Evolutionary conservation across 2,797 vertebrate species (phyloP).

Genomic region (Sebastes umbrosus): DNA sequence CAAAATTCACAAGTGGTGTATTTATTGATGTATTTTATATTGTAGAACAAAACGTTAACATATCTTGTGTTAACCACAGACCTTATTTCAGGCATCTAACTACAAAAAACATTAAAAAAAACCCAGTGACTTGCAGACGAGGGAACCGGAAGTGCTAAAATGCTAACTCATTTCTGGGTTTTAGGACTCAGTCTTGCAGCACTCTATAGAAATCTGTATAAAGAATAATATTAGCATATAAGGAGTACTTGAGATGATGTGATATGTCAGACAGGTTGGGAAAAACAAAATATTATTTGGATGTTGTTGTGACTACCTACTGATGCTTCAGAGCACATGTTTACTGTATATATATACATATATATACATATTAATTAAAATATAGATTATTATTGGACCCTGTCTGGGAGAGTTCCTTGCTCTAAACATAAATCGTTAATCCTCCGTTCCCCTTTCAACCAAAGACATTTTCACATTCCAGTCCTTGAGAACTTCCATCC

Average conservation of each 20-base stretch:
- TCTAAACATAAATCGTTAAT: conserved; percentile 8
- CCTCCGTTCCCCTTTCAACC: background rate
- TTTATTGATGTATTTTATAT: too few species aligned
- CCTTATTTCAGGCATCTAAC: too few species aligned
- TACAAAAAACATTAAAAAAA: too few species aligned
- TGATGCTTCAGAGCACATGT: background rate
- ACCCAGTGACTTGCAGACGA: fast-evolving
- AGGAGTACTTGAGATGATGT: background rate
- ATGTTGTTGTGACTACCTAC: background rate
- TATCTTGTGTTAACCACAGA: background rate
- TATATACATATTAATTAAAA: background rate
- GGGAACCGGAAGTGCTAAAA: too few species aligned
- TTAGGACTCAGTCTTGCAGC: too few species aligned
- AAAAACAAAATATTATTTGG: background rate
- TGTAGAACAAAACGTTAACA: background rate
- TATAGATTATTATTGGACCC: background rate
- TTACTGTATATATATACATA: background rate
- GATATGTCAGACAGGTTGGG: background rate
- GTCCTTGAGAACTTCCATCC: conserved; percentile 19
- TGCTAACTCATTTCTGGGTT: too few species aligned
- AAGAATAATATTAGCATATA: background rate
- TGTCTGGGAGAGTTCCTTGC: background rate
- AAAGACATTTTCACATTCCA: conserved; percentile 26
- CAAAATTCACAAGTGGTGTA: too few species aligned
- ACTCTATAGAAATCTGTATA: too few species aligned